Conservation (phyloP, 2,797 vertebrate species). For the Carcharodon carcharias region DNA sequence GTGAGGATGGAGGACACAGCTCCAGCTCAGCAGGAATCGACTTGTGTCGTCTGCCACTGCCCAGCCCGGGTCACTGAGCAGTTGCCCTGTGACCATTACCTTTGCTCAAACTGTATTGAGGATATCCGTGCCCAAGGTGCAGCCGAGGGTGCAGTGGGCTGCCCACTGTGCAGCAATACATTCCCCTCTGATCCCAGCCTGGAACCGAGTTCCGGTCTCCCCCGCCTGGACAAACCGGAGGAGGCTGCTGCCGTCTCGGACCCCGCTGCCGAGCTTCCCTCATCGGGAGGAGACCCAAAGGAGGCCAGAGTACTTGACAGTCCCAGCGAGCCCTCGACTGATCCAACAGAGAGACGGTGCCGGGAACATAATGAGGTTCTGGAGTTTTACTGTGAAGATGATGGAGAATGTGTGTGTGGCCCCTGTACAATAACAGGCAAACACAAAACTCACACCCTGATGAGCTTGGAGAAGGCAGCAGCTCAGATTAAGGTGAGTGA, state of each 20-base stretch:
- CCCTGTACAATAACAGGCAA: background rate
- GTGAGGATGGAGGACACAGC: background rate
- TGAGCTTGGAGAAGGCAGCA: background rate
- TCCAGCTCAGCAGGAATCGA: fast-evolving
- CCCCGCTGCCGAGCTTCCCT: background rate
- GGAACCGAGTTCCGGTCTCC: too few relatives aligned
- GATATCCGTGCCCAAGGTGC: background rate
- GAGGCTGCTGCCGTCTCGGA: background rate
- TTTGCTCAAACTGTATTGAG: background rate
- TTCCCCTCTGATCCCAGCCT: background rate
- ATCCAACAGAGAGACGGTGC: background rate
- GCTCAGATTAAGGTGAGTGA: background rate
- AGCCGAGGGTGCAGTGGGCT: background rate
- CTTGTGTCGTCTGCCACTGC: background rate
- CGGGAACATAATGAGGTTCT: background rate
- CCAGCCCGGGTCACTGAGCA: too few relatives aligned
- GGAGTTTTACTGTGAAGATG: background rate
- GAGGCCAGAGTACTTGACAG: background rate
- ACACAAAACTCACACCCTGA: background rate
- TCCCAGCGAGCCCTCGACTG: background rate
- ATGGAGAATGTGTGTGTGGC: background rate
- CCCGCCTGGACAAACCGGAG: background rate
- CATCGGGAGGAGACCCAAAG: background rate
- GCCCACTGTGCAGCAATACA: background rate
- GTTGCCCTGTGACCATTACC: background rate